Evolutionary conservation across 2,797 vertebrate genomes (phyloP).

Genomic region (Acropternis orthonyx): DNA sequence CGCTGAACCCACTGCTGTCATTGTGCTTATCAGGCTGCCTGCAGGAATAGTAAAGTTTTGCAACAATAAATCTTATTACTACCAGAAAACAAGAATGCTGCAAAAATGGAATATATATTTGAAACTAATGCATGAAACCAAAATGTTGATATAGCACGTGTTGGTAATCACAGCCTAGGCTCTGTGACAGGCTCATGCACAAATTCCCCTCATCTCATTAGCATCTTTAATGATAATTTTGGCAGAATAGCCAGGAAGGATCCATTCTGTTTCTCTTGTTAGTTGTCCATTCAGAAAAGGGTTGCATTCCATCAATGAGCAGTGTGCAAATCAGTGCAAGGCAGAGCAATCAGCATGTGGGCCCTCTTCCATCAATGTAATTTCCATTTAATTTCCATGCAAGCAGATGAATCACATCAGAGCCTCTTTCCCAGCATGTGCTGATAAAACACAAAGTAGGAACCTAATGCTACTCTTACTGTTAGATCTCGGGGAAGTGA

Average conservation of each 20-base stretch:
- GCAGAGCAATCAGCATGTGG: not conserved
- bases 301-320: not conserved
- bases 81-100: not conserved
- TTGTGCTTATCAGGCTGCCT: not conserved
- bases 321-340: not conserved
- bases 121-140: not conserved
- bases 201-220: not conserved
- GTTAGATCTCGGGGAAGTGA: not conserved
- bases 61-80: not conserved
- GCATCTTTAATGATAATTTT: not conserved
- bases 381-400: slow-evolving; percentile 14
- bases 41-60: not conserved
- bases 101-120: not conserved
- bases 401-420: not conserved
- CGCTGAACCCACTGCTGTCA: not conserved
- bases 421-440: not conserved
- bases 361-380: not conserved
- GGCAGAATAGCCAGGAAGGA: not conserved
- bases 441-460: not conserved
- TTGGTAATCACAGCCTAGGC: not conserved
- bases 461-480: not conserved
- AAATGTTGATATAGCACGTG: not conserved
- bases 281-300: not conserved
- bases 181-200: not conserved
- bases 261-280: not conserved